Conservation (phyloP, 2,888 invertebrate species). For the Argynnis bischoffii region DNA sequence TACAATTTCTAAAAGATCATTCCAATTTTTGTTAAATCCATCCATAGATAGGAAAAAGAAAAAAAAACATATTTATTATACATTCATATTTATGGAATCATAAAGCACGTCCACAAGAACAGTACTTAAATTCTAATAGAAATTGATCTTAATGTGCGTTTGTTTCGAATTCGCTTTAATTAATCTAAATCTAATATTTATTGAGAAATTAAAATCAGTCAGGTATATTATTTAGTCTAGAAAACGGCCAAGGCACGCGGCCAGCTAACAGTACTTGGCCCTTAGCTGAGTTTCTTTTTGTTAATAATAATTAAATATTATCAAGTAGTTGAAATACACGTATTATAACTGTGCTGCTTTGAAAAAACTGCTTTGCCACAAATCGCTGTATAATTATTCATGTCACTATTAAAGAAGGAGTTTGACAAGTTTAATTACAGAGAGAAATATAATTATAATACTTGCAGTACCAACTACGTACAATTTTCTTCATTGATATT, state of each 20-base stretch:
- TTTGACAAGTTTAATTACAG: too few relatives aligned
- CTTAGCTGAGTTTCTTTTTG: too few relatives aligned
- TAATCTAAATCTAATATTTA: conserved; percentile 6
- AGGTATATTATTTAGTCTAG: conserved; percentile 5
- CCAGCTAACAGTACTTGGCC: neutral
- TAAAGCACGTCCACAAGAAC: conserved; percentile 5
- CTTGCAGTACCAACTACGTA: too few relatives aligned
- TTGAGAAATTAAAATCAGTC: conserved; percentile 15
- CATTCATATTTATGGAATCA: neutral
- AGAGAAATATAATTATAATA: too few relatives aligned
- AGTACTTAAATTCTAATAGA: neutral
- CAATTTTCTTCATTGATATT: too few relatives aligned
- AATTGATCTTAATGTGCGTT: conserved; percentile 19
- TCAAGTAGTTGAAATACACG: too few relatives aligned
- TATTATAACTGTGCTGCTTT: too few relatives aligned
- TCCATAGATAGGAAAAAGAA: neutral
- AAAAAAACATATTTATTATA: neutral
- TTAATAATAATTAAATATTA: too few relatives aligned
- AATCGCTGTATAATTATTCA: too few relatives aligned
- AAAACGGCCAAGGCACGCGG: neutral
- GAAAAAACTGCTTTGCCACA: too few relatives aligned
- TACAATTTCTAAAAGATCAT: too few relatives aligned
- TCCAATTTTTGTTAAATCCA: neutral
- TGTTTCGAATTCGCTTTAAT: conserved; percentile 1
- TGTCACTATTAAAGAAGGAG: too few relatives aligned